Base-by-base conservation (phyloP, 30 jellyfish, hydroid and myxozoan genomes). In the Calvadosia cruxmelitensis region DNA sequence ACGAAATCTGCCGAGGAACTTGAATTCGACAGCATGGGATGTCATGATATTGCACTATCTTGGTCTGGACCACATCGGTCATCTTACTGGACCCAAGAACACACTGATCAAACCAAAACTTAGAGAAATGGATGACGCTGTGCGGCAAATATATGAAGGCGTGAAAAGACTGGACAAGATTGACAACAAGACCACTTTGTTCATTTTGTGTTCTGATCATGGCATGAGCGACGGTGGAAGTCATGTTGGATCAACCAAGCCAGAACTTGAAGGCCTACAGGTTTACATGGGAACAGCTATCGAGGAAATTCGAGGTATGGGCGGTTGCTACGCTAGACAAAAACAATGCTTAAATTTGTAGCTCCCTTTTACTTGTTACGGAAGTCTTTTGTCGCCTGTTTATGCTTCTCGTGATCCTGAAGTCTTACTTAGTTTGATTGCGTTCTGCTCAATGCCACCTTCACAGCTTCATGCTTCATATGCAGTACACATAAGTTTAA, bases 21-120 rank as follows among this genome's bases (percentile, higher is more conserved):
- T 86, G 25, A 35, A 34, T 29, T 29, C 49, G 25, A n/a, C 0
- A 10, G 94, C 80, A 66, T 86, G 96, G 96, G 84, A 75, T 63
- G 83, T 71, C 10, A 77, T 80, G 84, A 32, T 86, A 2, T 29
- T 80, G 75, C 96, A 86, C 65, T 86, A 79, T 64, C 83, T 86
- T 73, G 96, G 96, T 25, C 71, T 86, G 67, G 96, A 86, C 57
- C 94, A 86, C 49, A 86, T 86, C 50, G 96, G 96, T 20, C 96
- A 86, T 69, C 28, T 69, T 2, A 66, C 66, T 62, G 96, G 94
- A n/a, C 94, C 96, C 36, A 23, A 27, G 31, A 79, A 90, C 51
- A 73, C 83, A 31, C 64, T 79, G 62, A 57, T 86, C 16, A 66
- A 53, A 7, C 83, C 74, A 29, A 86, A 86, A 50, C 70, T 86